Conservation (phyloP, 1,140 invertebrate genomes). For the Ooceraea biroi region DNA sequence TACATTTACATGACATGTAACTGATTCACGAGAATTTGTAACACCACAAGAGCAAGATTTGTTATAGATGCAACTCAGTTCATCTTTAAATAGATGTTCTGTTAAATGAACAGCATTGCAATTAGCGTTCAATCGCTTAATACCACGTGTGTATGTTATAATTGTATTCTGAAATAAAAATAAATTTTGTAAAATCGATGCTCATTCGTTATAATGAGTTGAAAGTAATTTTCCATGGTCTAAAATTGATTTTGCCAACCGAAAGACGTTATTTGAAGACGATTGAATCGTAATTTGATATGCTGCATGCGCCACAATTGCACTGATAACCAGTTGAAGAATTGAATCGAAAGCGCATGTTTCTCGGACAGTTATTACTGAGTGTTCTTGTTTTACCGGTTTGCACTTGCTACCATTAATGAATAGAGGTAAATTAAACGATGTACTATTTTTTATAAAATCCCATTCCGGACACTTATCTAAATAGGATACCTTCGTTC, state of each 20-base stretch:
- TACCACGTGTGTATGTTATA: background rate
- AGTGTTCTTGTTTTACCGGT: background rate
- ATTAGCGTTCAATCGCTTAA: slow-evolving; percentile 4
- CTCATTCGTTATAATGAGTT: background rate
- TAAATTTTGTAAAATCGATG: background rate
- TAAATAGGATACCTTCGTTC: background rate
- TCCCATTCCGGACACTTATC: slow-evolving; percentile 16
- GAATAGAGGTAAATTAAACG: background rate
- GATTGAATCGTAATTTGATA: background rate
- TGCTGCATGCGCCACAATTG: background rate
- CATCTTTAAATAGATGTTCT: background rate
- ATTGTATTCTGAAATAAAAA: background rate
- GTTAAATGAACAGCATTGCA: background rate
- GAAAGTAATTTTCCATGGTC: slow-evolving; percentile 4
- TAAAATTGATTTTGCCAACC: background rate
- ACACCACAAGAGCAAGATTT: slow-evolving; percentile 1
- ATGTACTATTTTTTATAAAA: background rate
- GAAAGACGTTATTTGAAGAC: background rate
- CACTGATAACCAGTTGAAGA: background rate
- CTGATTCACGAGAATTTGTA: background rate
- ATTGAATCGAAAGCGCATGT: slow-evolving; percentile 5
- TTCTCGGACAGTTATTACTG: background rate
- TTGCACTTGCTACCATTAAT: slow-evolving; percentile 17
- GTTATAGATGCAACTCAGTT: background rate
- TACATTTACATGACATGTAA: background rate